Base-by-base conservation (phyloP, 2,888 invertebrate genomes). In the Phaedon cochleariae region DNA sequence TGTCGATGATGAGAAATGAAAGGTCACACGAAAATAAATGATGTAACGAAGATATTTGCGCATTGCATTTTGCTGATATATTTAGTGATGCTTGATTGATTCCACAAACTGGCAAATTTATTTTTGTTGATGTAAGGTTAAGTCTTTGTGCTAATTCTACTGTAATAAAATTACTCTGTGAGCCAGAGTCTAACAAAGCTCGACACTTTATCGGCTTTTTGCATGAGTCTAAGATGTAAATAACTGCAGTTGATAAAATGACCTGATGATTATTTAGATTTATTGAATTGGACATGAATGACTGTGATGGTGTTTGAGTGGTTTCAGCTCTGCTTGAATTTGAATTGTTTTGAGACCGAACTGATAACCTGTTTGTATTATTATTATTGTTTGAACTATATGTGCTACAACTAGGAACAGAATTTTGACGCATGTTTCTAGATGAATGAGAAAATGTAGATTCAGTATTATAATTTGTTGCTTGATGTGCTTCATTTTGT, bases 161-260 rank as follows among this genome's bases (percentile, higher is more conserved):
- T 22, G 59, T 52, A 4, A 29, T 49, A n/a, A 51, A 59, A 34
- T 51, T 49, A 12, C 15, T 48, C 51, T 59, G 49, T 7, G 53
- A 53, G 12, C 61, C 61, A 6, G 53, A 61, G 12, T 61, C 61
- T 6, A 61, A 12, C 26, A 61, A 15, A 15, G 54, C 61, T 29
- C 46, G 22, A 20, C 52, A 41, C 29, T 46, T 48, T 31, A 48
- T 12, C 5, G 10, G 18, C 1, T n/a, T 45, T 10, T 31, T 31
- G 17, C 22, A 46, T 10, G 31, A 26, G 2, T 46, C 61, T 22
- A 2, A n/a, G 1, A 59, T 31, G 20, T 31, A 17, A 29, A 59
- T 48, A 20, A 49, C 20, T 6, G 59, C 59, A 2, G 59, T 59
- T 4, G 59, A 59, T 31, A 59, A 49, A 26, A 59, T 22, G 18